These are phyloP conservation scores for Dascillus cervinus DNA, from an alignment of 2,888 invertebrate genomes.

Conservation along the genomic window DNA sequence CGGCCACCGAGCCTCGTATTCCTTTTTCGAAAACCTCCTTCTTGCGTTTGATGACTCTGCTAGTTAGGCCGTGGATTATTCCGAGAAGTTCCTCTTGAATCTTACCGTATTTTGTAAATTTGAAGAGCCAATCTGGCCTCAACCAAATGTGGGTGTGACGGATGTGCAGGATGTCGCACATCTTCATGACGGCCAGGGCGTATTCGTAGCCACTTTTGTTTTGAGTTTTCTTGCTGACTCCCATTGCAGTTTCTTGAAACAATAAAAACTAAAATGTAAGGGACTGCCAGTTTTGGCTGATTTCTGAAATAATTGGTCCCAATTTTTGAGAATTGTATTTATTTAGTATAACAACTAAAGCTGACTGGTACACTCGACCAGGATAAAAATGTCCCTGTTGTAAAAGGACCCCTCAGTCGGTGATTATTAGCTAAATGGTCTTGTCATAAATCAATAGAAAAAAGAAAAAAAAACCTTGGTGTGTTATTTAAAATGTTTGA, in stretches of 20 bases:
- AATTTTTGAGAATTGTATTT: too few species aligned
- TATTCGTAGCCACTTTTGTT: constrained; percentile 76
- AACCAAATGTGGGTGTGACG: constrained; percentile 76
- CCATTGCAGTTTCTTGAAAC: constrained; percentile 76
- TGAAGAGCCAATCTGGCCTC: constrained; percentile 69
- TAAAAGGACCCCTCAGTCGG: too few species aligned
- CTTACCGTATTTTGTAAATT: constrained; percentile 66
- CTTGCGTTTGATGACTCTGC: constrained; percentile 60
- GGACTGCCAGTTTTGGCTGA: constrained; percentile 7
- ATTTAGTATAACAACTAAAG: too few species aligned
- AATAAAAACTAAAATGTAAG: not conserved
- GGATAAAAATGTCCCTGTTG: too few species aligned
- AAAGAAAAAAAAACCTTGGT: too few species aligned
- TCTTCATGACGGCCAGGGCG: constrained; percentile 83
- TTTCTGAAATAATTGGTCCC: too few species aligned
- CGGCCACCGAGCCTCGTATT: constrained; percentile 39
- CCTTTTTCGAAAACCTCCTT: constrained; percentile 51
- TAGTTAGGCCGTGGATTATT: constrained; percentile 72
- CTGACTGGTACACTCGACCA: too few species aligned
- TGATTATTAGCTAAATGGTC: too few species aligned
- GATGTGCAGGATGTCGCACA: constrained; percentile 78
- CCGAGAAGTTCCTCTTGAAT: constrained; percentile 66
- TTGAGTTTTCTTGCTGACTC: constrained; percentile 75
- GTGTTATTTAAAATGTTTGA: too few species aligned
- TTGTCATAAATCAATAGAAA: too few species aligned